Evolutionary conservation across 1,140 invertebrate species (phyloP).

Genomic region (Drosophila jambulina): DNA sequence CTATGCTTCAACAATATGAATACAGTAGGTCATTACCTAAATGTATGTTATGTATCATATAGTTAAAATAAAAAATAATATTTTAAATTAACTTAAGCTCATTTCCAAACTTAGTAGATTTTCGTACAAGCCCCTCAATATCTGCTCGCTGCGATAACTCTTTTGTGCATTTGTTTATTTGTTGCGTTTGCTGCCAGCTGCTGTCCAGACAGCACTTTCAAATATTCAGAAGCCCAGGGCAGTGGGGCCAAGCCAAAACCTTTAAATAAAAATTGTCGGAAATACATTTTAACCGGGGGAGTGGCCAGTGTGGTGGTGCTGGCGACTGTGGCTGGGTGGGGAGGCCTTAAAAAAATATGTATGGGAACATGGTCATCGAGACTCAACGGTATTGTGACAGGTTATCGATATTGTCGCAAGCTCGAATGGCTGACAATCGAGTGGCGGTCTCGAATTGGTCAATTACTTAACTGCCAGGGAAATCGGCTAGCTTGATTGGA

Average conservation of each 20-base stretch:
- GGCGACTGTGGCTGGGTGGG: slow-evolving; percentile 7
- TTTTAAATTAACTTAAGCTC: not conserved
- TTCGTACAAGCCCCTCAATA: not conserved
- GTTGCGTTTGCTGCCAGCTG: slow-evolving; percentile 25
- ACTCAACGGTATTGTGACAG: slow-evolving; percentile 42
- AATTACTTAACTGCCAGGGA: slow-evolving; percentile 43
- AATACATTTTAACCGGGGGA: slow-evolving; percentile 46
- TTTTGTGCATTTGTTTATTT: slow-evolving; percentile 32
- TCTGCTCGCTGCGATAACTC: not conserved
- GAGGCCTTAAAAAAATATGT: slow-evolving; percentile 9
- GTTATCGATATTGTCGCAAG: slow-evolving; percentile 49
- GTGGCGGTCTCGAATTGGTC: slow-evolving; percentile 27
- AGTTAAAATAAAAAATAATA: not conserved
- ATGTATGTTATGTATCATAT: too few species aligned
- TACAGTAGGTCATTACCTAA: too few species aligned
- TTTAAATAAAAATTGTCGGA: slow-evolving; percentile 61
- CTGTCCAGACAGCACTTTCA: slow-evolving; percentile 30
- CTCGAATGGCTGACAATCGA: slow-evolving; percentile 35
- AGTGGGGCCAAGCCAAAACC: slow-evolving; percentile 5
- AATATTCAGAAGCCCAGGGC: slow-evolving; percentile 15
- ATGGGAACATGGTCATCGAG: slow-evolving; percentile 25
- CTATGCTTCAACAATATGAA: not conserved
- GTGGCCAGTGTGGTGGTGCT: not conserved
- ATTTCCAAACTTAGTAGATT: not conserved
- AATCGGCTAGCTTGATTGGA: slow-evolving; percentile 23